Evolutionary conservation across 2,113 vertebrate genomes (phyloP).

Genomic region (Nanorana parkeri): DNA sequence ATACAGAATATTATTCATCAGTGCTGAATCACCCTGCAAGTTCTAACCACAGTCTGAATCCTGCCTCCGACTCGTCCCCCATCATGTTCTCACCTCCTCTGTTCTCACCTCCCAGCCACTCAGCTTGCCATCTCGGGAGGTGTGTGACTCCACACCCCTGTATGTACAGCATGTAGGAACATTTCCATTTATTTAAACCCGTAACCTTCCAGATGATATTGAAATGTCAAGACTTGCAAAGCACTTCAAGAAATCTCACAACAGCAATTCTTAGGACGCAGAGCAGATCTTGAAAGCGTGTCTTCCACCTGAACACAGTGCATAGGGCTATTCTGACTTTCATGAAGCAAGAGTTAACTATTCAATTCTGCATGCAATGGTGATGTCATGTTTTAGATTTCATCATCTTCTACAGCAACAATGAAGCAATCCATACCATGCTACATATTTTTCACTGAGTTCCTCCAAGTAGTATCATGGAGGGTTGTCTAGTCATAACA

Average conservation of each 20-base stretch:
- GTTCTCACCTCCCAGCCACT: conserved; percentile 3
- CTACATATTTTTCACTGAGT: too few species aligned
- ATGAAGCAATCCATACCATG: too few species aligned
- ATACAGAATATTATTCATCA: background rate
- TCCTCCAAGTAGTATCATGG: too few species aligned
- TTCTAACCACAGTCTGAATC: background rate
- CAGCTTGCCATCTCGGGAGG: conserved; percentile 17
- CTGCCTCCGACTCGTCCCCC: background rate
- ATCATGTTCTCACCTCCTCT: background rate
- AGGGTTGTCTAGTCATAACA: too few species aligned
- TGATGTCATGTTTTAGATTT: too few species aligned
- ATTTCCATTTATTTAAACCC: conserved; percentile 10
- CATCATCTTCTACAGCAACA: too few species aligned
- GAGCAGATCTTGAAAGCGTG: background rate
- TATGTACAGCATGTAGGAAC: background rate
- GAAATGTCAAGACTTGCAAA: background rate
- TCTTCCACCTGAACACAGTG: background rate
- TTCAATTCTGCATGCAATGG: too few species aligned
- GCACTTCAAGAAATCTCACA: too few species aligned
- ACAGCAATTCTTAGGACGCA: background rate
- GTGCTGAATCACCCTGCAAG: background rate
- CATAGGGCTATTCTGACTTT: background rate
- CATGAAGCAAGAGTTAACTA: too few species aligned
- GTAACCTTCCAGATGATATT: conserved; percentile 5
- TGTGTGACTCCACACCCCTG: conserved; percentile 42